Evolutionary conservation across 1,140 invertebrate species (phyloP).

Genomic region (Melitaea cinxia): DNA sequence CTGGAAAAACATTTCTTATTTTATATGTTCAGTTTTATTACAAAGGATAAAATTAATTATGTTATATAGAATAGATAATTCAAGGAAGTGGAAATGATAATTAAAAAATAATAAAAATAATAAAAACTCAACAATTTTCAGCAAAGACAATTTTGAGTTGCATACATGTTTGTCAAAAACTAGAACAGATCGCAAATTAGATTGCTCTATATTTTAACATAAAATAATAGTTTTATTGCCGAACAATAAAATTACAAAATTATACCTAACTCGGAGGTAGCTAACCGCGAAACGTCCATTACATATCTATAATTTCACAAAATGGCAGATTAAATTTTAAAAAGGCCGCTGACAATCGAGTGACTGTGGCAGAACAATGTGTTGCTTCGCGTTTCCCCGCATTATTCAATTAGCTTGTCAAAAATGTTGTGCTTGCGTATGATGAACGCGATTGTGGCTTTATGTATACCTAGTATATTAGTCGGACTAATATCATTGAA

Average conservation of each 20-base stretch:
- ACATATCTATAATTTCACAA: slow-evolving; percentile 75
- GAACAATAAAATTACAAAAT: slow-evolving; percentile 58
- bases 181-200: not conserved
- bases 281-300: slow-evolving; percentile 76
- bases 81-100: no score
- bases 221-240: slow-evolving; percentile 16
- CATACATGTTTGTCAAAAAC: not conserved
- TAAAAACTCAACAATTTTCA: not conserved
- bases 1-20: not conserved
- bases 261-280: slow-evolving; percentile 48
- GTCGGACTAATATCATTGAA: not conserved
- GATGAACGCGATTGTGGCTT: slow-evolving; percentile 1
- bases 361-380: slow-evolving; percentile 61
- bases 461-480: slow-evolving; percentile 13
- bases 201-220: not conserved
- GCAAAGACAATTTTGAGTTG: not conserved
- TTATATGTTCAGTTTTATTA: not conserved
- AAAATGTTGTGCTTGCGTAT: slow-evolving; percentile 57
- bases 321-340: slow-evolving; percentile 71
- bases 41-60: not conserved
- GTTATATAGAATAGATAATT: no score
- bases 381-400: slow-evolving; percentile 49
- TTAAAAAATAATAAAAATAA: not conserved
- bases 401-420: slow-evolving; percentile 77
- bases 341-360: slow-evolving; percentile 64